These are phyloP conservation scores for Lophius americanus DNA, from an alignment of 2,797 vertebrate genomes.

Conservation along the genomic window DNA sequence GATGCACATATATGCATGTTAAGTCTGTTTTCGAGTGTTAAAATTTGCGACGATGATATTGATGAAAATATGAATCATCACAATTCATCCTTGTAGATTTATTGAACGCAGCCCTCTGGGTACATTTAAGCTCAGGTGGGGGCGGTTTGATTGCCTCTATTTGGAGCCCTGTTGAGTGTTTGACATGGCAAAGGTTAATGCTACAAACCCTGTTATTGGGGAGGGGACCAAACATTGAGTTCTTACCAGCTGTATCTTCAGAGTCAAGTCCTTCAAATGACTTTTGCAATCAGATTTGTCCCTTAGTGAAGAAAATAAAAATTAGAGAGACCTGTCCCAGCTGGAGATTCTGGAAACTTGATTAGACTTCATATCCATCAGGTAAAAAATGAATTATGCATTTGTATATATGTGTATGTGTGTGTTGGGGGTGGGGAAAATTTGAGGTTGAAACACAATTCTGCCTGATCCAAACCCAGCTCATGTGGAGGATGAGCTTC, in stretches of 20 bases:
- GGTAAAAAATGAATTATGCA: conserved; percentile 74
- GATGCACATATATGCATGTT: background rate
- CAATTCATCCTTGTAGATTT: too few species aligned
- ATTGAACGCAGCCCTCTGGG: too few species aligned
- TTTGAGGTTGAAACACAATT: too few species aligned
- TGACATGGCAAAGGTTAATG: conserved; percentile 35
- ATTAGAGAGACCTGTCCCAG: conserved; percentile 31
- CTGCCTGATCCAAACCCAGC: conserved; percentile 22
- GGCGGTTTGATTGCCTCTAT: too few species aligned
- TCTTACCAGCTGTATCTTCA: background rate
- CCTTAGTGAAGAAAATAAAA: conserved; percentile 13
- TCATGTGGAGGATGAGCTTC: conserved; percentile 7
- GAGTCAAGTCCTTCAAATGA: conserved; percentile 1
- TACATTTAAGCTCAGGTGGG: too few species aligned
- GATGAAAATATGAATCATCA: too few species aligned
- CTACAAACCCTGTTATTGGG: conserved; percentile 27
- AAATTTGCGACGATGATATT: too few species aligned
- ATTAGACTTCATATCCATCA: conserved; percentile 65
- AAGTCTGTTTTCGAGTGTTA: too few species aligned
- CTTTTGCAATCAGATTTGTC: conserved; percentile 25
- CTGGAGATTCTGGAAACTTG: conserved; percentile 50
- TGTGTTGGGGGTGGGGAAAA: too few species aligned
- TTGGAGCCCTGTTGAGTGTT: background rate
- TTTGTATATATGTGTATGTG: background rate
- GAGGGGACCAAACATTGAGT: background rate